A percentile compares a stretch with the other conserved stretches of the same genome.
These are phyloP conservation scores for Helicoverpa armigera DNA, from an alignment of 1,140 invertebrate species.

Conservation along the genomic window DNA sequence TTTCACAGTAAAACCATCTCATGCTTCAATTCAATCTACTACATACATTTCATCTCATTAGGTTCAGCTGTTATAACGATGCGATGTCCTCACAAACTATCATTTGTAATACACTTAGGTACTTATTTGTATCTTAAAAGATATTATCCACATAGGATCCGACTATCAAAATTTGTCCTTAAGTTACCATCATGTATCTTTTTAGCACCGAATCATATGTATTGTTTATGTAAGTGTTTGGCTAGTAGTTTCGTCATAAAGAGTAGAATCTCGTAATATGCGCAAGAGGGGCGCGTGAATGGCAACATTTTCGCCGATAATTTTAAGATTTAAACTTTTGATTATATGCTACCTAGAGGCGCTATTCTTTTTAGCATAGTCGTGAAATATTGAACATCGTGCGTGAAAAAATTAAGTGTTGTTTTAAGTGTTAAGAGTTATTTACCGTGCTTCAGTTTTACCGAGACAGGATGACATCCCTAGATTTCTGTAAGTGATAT, in stretches of 20 bases:
- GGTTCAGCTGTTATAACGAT: not conserved
- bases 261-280: constrained; percentile 54
- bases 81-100: not conserved
- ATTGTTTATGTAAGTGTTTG: constrained; percentile 59
- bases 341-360: constrained; percentile 3
- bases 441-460: not conserved
- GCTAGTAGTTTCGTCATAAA: constrained; percentile 56
- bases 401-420: not conserved
- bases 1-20: no score
- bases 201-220: constrained; percentile 50
- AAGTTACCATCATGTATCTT: constrained; percentile 27
- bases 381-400: not conserved
- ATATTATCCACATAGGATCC: not conserved
- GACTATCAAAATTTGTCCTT: not conserved
- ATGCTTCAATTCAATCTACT: not conserved
- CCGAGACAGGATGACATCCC: constrained; percentile 1
- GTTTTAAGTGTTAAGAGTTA: no score
- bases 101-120: no score
- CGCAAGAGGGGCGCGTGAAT: constrained; percentile 40
- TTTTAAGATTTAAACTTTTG: constrained; percentile 48
- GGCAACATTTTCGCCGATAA: constrained; percentile 40
- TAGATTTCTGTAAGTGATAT: constrained; percentile 1
- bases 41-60: not conserved
- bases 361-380: not conserved
- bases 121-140: no score